A percentile compares a stretch with the other conserved stretches of the same genome.
These are phyloP conservation scores for Panthera tigris DNA, from an alignment of 2,113 vertebrate species.

Conservation along the genomic window DNA sequence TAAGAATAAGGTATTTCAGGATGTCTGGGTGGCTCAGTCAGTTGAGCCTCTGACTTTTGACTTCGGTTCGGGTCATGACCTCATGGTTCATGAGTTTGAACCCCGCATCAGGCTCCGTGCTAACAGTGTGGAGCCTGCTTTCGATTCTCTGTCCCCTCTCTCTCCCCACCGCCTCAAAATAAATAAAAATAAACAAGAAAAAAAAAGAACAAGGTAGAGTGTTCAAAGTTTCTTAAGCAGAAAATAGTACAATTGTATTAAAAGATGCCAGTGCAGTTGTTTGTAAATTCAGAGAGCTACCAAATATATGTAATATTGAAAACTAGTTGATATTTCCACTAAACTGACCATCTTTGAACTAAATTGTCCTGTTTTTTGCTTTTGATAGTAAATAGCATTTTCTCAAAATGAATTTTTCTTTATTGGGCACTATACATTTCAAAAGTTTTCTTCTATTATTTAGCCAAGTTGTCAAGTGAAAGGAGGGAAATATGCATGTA, in stretches of 20 bases:
- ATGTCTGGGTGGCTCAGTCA: no score
- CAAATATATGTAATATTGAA: not conserved
- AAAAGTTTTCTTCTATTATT: slow-evolving; percentile 25
- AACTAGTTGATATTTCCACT: not conserved
- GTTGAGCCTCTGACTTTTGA: no score
- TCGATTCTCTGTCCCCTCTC: no score
- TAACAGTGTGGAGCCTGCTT: no score
- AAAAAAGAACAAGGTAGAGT: no score
- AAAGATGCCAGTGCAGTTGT: not conserved
- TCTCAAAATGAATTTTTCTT: not conserved
- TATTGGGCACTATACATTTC: not conserved
- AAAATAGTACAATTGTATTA: not conserved
- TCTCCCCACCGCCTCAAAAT: no score
- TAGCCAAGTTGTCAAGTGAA: slow-evolving; percentile 11
- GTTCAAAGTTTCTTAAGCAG: not conserved
- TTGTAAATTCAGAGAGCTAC: not conserved
- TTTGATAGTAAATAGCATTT: not conserved
- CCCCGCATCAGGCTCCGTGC: no score
- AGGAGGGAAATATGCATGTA: not conserved
- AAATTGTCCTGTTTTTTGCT: not conserved
- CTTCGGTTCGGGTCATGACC: no score
- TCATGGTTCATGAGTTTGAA: no score
- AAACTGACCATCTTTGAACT: not conserved
- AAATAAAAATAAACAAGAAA: no score
- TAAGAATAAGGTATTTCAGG: not conserved